A percentile compares a stretch with the other conserved stretches of the same genome.
These are phyloP conservation scores for Ochropleura plecta DNA, from an alignment of 2,888 invertebrate species.

Conservation along the genomic window DNA sequence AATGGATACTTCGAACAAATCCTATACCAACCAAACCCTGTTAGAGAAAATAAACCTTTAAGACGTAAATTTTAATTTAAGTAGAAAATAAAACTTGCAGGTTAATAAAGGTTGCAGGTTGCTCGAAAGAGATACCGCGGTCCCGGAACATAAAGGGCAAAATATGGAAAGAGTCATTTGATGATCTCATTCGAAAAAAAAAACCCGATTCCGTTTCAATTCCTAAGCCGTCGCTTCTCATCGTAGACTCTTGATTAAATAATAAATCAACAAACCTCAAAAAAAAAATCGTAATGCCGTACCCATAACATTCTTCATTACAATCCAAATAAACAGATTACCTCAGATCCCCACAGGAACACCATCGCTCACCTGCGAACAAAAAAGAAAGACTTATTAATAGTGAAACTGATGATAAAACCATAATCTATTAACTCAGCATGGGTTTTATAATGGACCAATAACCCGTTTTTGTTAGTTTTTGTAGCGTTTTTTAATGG, in stretches of 20 bases:
- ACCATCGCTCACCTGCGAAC: slow-evolving; percentile 74
- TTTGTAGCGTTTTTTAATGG: slow-evolving; percentile 25
- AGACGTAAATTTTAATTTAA: too few relatives aligned
- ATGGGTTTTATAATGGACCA: slow-evolving; percentile 59
- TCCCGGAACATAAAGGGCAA: too few relatives aligned
- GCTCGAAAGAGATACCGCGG: too few relatives aligned
- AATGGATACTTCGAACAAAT: neutral
- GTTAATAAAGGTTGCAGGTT: too few relatives aligned
- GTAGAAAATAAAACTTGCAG: too few relatives aligned
- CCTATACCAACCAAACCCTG: neutral
- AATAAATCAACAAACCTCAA: slow-evolving; percentile 48
- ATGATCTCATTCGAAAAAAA: too few relatives aligned
- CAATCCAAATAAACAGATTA: slow-evolving; percentile 45
- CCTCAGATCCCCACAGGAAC: slow-evolving; percentile 57
- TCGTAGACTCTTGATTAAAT: slow-evolving; percentile 24
- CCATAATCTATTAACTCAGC: slow-evolving; percentile 61
- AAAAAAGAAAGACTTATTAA: slow-evolving; percentile 70
- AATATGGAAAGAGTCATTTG: too few relatives aligned
- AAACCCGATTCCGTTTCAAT: too few relatives aligned
- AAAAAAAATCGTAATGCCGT: slow-evolving; percentile 27
- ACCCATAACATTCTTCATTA: slow-evolving; percentile 36
- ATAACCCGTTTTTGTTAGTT: slow-evolving; percentile 40
- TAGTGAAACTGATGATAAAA: slow-evolving; percentile 58
- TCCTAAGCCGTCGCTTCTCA: neutral
- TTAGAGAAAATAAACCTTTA: too few relatives aligned